Conservation (phyloP, 2,113 vertebrate genomes). For the Mormyrus iriodes region DNA sequence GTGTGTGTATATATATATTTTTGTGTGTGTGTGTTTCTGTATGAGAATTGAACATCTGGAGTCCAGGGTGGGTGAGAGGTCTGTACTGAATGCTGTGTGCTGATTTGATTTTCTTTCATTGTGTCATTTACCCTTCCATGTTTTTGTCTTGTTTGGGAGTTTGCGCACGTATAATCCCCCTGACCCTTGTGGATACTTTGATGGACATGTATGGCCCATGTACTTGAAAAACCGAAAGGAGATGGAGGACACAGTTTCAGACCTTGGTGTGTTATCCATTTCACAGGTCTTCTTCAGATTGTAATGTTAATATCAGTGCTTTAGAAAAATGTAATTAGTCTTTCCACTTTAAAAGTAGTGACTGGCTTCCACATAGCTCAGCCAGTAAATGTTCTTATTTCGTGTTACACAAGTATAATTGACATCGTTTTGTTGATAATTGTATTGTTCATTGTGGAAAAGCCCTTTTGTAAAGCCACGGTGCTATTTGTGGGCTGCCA, state of each 20-base stretch:
- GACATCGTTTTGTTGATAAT: neutral
- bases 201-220: slow-evolving; percentile 91
- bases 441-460: neutral
- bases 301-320: neutral
- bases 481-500: neutral
- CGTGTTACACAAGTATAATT: neutral
- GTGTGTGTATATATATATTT: neutral
- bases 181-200: slow-evolving; percentile 82
- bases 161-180: slow-evolving; percentile 77
- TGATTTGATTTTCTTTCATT: neutral
- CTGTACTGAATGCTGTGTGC: neutral
- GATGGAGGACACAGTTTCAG: slow-evolving; percentile 58
- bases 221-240: slow-evolving; percentile 76
- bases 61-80: neutral
- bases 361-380: neutral
- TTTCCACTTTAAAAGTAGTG: neutral
- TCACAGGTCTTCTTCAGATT: neutral
- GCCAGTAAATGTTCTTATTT: neutral
- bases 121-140: neutral
- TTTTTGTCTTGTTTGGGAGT: slow-evolving; percentile 47
- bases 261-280: slow-evolving; percentile 56
- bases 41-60: neutral
- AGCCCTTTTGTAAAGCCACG: neutral
- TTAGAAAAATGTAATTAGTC: neutral
- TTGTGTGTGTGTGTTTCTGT: neutral